Evolutionary conservation across 2,888 invertebrate species (phyloP), one percentile per base, ranked within the genome.

Genomic region (Athripsodes cinereus): DNA sequence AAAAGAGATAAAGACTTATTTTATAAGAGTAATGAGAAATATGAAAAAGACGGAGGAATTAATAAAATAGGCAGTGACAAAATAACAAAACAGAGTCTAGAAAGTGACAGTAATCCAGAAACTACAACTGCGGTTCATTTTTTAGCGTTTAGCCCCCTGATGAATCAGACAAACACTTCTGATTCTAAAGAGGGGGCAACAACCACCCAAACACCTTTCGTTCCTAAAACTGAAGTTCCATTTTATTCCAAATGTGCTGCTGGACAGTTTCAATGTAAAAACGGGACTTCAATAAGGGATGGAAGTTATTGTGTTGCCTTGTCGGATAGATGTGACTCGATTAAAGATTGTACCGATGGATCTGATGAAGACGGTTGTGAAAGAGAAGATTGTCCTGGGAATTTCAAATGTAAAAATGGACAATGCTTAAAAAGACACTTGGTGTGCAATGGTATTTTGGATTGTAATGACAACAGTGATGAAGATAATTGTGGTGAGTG

Each of bases 391-490:
- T 84, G 84, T 66, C 79, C 77, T 2, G 79, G 79, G 51, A 83
- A 83, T 64, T 84, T 82, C 71, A 67, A 78, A 73, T 84, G 83
- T 64, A 68, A 72, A 3, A 81, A 74, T 65, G 81, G 82, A 1
- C 80, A 81, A 62, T 85, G 84, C 64, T 71, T 85, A 26, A 81
- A 78, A 64, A 70, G 82, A 52, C 75, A 82, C 65, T 70, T 81
- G 11, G 83, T 84, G 0, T 85, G 85, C 66, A 83, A 85, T 68
- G 82, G 81, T 18, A 81, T 83, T 55, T 68, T 74, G 3, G 82
- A 85, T 64, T 85, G 85, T 65, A 75, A 77, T 50, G 84, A 85
- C 66, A 80, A 81, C 31, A 80, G 77, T 62, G 85, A 85, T 67
- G 85, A 85, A 71, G 65, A 68, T 8, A 70, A 75, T 58, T 84